Evolutionary conservation across 1,140 invertebrate species (phyloP), one percentile per base, ranked within the genome.

Genomic region (Pogonomyrmex californicus): DNA sequence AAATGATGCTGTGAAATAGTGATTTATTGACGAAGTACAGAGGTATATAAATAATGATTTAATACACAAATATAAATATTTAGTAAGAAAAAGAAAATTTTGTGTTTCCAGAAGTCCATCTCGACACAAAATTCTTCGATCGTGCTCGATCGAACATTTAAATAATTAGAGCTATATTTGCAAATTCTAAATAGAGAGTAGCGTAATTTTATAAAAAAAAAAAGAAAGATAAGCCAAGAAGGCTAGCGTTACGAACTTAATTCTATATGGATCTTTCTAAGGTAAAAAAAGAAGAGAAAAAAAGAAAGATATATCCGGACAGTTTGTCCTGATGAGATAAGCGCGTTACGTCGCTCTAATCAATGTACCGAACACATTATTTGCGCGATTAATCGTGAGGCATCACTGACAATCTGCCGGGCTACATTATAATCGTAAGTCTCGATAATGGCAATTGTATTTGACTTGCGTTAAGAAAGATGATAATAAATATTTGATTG

Each of bases 1-100:
- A 91, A 93, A 93, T 90, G 88, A 94, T 94, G 94, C 94, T 95
- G 94, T 95, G 94, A 95, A 91, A 94, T 95, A 95, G 94, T 94
- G 92, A 94, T 94, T 94, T 94, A 94, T 93, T 93, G 92, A 94
- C 86, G 88, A 94, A 92, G 91, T 92, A 93, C 90, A 94, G 85
- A 90, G 91, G 92, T 93, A 94, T 91, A 92, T 86, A 92, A 79
- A 92, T 94, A 95, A 92, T 86, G 89, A 93, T 94, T 93, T 91
- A 94, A 94, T 94, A 94, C 91, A 92, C 92, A 92, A 93, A 93
- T 92, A 93, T 92, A 93, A 94, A 91, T 93, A 94, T 93, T 93
- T 93, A 94, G 90, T 93, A 93, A 93, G 90, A 91, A 92, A 92
- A 93, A 90, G 91, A 92, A 92, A 91, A 65, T 56, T 41, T 44